These are phyloP conservation scores for Beroe forskalii DNA, from an alignment of 37 sponge, comb jelly and placozoan species.

Conservation along the genomic window DNA sequence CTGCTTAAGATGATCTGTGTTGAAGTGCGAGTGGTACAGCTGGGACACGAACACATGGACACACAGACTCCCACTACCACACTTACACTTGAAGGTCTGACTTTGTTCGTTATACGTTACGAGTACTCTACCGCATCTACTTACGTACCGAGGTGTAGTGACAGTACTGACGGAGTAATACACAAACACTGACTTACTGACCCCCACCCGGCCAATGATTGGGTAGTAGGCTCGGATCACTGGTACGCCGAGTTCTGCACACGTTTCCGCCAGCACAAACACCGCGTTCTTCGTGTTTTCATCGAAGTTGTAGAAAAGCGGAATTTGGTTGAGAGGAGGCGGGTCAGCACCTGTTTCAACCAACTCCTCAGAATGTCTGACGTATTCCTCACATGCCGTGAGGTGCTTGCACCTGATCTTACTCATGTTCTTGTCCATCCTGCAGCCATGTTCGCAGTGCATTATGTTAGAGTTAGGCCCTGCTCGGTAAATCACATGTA, in stretches of 20 bases:
- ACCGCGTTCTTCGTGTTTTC: slow-evolving; percentile 32
- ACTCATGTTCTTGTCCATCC: not conserved
- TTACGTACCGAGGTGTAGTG: slow-evolving; percentile 8
- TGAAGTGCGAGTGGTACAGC: slow-evolving; percentile 32
- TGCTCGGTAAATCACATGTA: slow-evolving; percentile 40
- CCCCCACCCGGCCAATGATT: too few species aligned
- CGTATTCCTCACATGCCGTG: slow-evolving; percentile 44
- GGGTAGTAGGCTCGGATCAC: slow-evolving; percentile 20
- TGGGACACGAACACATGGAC: slow-evolving; percentile 37
- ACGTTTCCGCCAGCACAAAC: not conserved
- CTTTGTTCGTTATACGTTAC: slow-evolving; percentile 35
- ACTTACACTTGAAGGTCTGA: slow-evolving; percentile 54
- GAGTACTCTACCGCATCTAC: not conserved
- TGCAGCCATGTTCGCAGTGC: slow-evolving; percentile 58
- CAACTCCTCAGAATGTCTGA: not conserved
- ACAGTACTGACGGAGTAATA: slow-evolving; percentile 6
- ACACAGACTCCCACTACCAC: slow-evolving; percentile 12
- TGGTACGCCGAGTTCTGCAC: slow-evolving; percentile 28
- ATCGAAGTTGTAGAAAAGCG: slow-evolving; percentile 39
- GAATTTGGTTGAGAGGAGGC: slow-evolving; percentile 21
- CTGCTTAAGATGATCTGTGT: not conserved
- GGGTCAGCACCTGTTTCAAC: slow-evolving; percentile 34
- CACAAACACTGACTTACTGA: not conserved
- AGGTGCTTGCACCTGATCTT: slow-evolving; percentile 19
- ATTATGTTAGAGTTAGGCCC: slow-evolving; percentile 47